Percentiles rank a stretch among this genome's conserved stretches.
These are phyloP conservation scores for Cyprinodon diabolis DNA, from an alignment of 2,797 vertebrate species.

Conservation along the genomic window DNA sequence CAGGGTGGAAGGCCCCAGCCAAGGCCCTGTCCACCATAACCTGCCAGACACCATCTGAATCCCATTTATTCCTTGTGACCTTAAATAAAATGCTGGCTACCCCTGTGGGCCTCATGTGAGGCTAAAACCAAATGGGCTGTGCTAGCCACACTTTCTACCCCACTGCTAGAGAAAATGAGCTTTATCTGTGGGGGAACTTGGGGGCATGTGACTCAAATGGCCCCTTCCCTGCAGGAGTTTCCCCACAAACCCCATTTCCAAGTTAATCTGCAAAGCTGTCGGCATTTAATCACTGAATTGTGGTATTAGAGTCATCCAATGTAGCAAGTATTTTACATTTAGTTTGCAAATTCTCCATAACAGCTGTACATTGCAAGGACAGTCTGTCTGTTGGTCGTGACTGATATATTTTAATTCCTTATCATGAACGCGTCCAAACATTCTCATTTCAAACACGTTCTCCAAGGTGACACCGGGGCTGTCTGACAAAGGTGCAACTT, in stretches of 20 bases:
- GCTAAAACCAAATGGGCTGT: conserved; percentile 81
- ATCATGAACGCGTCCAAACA: conserved; percentile 41
- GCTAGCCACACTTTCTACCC: conserved; percentile 78
- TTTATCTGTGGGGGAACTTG: conserved; percentile 81
- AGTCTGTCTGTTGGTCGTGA: conserved; percentile 50
- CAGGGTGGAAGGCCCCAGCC: conserved; percentile 74
- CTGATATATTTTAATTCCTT: conserved; percentile 41
- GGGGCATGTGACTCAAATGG: conserved; percentile 81
- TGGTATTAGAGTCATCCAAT: conserved; percentile 59
- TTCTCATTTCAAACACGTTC: conserved; percentile 41
- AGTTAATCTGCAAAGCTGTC: conserved; percentile 82
- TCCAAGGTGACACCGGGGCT: conserved; percentile 67
- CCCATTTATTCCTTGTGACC: conserved; percentile 86
- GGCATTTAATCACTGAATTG: conserved; percentile 83
- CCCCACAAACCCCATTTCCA: conserved; percentile 73
- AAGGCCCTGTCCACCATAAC: conserved; percentile 76
- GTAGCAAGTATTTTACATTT: conserved; percentile 65
- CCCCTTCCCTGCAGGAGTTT: conserved; percentile 75
- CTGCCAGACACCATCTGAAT: conserved; percentile 81
- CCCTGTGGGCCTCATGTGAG: conserved; percentile 80
- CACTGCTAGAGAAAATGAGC: conserved; percentile 84
- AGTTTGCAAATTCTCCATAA: conserved; percentile 68
- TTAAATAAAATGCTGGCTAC: conserved; percentile 86
- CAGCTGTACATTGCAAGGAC: conserved; percentile 41
- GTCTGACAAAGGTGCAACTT: conserved; percentile 69